Evolutionary conservation across 2,888 invertebrate genomes (phyloP), one percentile per base, ranked within the genome.

Genomic region (Melanophora roralis): DNA sequence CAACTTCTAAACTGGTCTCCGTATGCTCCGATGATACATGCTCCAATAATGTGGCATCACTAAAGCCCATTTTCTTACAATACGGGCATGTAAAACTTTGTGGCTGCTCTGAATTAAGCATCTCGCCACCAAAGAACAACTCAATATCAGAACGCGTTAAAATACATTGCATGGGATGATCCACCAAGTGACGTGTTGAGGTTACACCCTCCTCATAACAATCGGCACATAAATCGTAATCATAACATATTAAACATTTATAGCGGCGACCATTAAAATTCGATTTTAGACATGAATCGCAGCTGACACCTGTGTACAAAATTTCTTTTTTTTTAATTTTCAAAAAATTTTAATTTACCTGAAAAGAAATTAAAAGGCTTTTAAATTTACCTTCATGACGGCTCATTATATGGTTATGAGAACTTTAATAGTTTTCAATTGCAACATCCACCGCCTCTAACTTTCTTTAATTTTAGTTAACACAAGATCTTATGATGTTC

Each of bases 101-200:
- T 83, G 97, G 97, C 89, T 97, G 96, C 89, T 98, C 98, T 85
- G 96, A 92, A 85, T 94, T 94, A 87, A 97, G 92, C 87, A 96
- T 94, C 91, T 98, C 98, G 81, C 98, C 98, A 81, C 97, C 97
- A 92, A 98, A 99, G 91, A 96, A 98, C 84, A 98, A 91, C 91
- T 98, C 98, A 93, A 96, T 98, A 92, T 99, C 99, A 90, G 96
- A 94, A 91, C 97, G 93, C 85, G 98, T 98, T 88, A 99, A 93
- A 87, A 99, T 98, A 91, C 98, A 98, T 92, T 99, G 99, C 96
- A 99, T 97, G 77, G 99, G 97, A 92, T 99, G 99, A 91, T 98
- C 97, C 86, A 95, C 95, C 85, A 96, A 95, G 91, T 99, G 99
- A 86, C 97, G 94, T 84, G 96, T 96, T 86, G 96, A 96, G 82